These are phyloP conservation scores for Eupithecia inturbata DNA, from an alignment of 2,888 invertebrate species.

Conservation along the genomic window DNA sequence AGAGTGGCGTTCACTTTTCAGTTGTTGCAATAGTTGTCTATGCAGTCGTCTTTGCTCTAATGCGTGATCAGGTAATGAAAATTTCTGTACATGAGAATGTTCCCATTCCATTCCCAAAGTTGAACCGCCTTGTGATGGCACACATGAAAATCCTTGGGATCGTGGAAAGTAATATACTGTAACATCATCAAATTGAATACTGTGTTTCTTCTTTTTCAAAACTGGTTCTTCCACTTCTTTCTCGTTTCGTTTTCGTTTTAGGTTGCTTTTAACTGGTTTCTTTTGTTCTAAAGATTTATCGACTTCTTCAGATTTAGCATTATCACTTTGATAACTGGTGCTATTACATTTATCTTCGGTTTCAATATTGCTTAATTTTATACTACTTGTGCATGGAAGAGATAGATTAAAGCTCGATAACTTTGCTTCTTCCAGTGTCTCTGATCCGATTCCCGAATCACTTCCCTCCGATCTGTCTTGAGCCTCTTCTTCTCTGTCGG, in stretches of 20 bases:
- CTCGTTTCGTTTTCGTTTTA: slow-evolving; percentile 85
- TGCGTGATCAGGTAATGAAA: slow-evolving; percentile 94
- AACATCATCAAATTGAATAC: slow-evolving; percentile 95
- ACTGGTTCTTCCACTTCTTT: slow-evolving; percentile 74
- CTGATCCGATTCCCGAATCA: slow-evolving; percentile 92
- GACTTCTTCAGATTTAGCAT: slow-evolving; percentile 46
- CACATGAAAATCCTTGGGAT: slow-evolving; percentile 95
- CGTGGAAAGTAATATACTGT: slow-evolving; percentile 98
- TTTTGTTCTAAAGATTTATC: slow-evolving; percentile 51
- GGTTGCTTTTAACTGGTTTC: slow-evolving; percentile 82
- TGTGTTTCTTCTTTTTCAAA: slow-evolving; percentile 88
- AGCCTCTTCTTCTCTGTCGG: slow-evolving; percentile 84
- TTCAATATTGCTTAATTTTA: slow-evolving; percentile 47
- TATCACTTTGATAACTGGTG: slow-evolving; percentile 43
- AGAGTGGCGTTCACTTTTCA: slow-evolving; percentile 88
- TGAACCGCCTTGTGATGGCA: slow-evolving; percentile 95
- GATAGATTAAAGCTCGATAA: slow-evolving; percentile 67
- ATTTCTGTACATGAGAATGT: slow-evolving; percentile 88
- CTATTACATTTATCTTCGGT: slow-evolving; percentile 46
- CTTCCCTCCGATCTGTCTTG: slow-evolving; percentile 91
- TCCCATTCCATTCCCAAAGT: slow-evolving; percentile 96
- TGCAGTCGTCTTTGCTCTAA: slow-evolving; percentile 94
- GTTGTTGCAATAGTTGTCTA: slow-evolving; percentile 89
- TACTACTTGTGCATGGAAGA: slow-evolving; percentile 63
- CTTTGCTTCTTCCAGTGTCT: slow-evolving; percentile 86